These are phyloP conservation scores for Sebastiscus albofasciatus DNA, from an alignment of 2,797 vertebrate species.

Conservation along the genomic window DNA sequence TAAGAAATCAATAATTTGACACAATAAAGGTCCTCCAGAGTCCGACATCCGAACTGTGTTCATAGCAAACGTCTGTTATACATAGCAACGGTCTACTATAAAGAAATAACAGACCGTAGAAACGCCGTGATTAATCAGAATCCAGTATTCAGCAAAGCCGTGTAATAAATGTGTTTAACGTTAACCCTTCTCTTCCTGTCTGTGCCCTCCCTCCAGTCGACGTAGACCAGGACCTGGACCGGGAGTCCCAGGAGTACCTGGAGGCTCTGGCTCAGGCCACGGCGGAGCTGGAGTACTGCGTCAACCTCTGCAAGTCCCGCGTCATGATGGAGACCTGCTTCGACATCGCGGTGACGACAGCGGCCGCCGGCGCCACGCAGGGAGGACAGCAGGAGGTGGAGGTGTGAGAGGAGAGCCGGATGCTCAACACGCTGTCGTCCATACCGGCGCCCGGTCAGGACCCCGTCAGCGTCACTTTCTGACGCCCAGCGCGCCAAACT, in stretches of 20 bases:
- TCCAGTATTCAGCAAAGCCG: no score
- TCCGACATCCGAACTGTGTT: no score
- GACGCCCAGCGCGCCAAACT: no score
- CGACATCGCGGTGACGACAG: constrained; percentile 78
- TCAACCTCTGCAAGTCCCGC: constrained; percentile 92
- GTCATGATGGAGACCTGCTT: constrained; percentile 98
- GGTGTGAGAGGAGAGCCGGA: no score
- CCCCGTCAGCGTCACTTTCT: no score
- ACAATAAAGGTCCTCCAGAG: no score
- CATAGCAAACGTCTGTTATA: no score
- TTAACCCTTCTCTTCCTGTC: background rate
- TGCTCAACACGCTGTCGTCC: fast-evolving
- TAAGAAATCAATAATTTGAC: no score
- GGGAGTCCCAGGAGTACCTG: constrained; percentile 90
- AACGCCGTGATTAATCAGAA: no score
- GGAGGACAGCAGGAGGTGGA: constrained; percentile 68
- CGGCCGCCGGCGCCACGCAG: constrained; percentile 60
- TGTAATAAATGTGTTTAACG: background rate
- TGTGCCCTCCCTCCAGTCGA: constrained; percentile 79
- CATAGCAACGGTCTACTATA: no score
- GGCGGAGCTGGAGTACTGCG: constrained; percentile 87
- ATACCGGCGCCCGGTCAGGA: no score
- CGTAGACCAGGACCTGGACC: constrained; percentile 89
- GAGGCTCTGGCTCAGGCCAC: constrained; percentile 88
- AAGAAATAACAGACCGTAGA: no score